Conservation (phyloP, 2,113 vertebrate genomes). For the Polypterus bichir region DNA sequence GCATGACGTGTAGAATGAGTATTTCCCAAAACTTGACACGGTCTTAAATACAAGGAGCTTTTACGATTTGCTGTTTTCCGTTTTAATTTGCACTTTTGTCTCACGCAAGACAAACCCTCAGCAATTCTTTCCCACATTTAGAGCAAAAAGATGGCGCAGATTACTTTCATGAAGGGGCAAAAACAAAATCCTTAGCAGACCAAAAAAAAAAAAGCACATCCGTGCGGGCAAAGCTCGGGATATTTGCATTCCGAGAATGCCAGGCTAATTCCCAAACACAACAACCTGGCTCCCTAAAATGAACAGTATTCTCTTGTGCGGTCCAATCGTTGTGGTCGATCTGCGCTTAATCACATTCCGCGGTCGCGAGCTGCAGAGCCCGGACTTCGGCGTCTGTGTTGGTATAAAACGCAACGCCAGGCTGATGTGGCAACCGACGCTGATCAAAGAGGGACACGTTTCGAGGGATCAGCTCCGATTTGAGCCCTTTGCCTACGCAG, state of each 20-base stretch:
- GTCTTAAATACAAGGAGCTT: too few relatives aligned
- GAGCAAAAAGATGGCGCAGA: background rate
- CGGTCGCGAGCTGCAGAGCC: constrained; percentile 77
- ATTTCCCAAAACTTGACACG: too few relatives aligned
- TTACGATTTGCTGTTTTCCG: too few relatives aligned
- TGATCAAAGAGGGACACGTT: constrained; percentile 87
- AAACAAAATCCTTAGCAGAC: background rate
- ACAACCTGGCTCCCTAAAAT: constrained; percentile 75
- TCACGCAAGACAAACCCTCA: too few relatives aligned
- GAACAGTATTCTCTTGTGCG: constrained; percentile 88
- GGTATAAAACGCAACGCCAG: constrained; percentile 91
- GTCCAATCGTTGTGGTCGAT: constrained; percentile 73
- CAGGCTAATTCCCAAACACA: constrained; percentile 71
- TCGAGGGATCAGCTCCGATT: constrained; percentile 68
- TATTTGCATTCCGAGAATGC: constrained; percentile 74
- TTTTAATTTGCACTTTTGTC: too few relatives aligned
- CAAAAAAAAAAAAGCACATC: constrained; percentile 16
- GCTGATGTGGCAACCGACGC: constrained; percentile 77
- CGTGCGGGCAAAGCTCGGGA: constrained; percentile 15
- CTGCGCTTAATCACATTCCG: constrained; percentile 86
- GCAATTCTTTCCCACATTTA: too few relatives aligned
- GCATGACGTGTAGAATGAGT: too few relatives aligned
- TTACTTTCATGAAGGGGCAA: constrained; percentile 9
- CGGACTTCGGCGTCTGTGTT: constrained; percentile 66
- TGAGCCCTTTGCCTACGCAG: constrained; percentile 63